Percentiles rank a stretch among this genome's conserved stretches.
Evolutionary conservation across 2,888 invertebrate species (phyloP).

Genomic region (Meiosimyza platycephala): DNA sequence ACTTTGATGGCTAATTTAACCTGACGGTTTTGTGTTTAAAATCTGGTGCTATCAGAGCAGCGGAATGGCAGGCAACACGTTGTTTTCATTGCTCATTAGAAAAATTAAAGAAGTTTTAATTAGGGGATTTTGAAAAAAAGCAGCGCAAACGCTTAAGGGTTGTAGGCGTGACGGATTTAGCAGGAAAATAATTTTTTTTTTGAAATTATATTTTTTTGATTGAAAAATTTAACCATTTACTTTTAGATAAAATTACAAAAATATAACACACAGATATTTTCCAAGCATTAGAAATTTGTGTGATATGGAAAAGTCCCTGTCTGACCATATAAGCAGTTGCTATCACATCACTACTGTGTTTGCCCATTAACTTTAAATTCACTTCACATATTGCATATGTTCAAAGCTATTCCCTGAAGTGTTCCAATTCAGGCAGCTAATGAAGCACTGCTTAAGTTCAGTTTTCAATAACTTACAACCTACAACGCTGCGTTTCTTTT

Average conservation of each 20-base stretch:
- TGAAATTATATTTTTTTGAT: too few relatives aligned
- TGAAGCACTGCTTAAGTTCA: neutral
- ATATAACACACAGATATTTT: too few relatives aligned
- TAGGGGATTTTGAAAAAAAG: slow-evolving; percentile 46
- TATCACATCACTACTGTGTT: too few relatives aligned
- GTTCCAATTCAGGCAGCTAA: neutral
- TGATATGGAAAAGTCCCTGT: too few relatives aligned
- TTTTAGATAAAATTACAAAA: too few relatives aligned
- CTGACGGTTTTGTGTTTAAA: slow-evolving; percentile 51
- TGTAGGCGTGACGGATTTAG: too few relatives aligned
- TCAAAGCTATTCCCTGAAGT: neutral
- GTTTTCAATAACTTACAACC: neutral
- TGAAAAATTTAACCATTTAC: too few relatives aligned
- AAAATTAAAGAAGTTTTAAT: slow-evolving; percentile 57
- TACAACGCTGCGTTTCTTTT: neutral
- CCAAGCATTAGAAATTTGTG: too few relatives aligned
- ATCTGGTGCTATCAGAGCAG: slow-evolving; percentile 4
- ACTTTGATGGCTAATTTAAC: slow-evolving; percentile 62
- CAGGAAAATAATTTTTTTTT: too few relatives aligned
- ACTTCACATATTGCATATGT: neutral
- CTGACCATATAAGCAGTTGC: too few relatives aligned
- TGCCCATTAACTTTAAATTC: neutral
- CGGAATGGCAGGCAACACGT: slow-evolving; percentile 57
- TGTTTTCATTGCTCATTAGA: slow-evolving; percentile 66
- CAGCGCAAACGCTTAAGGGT: slow-evolving; percentile 31